phyloP scores from a whole-genome alignment of 2,888 invertebrate species.

The Ectemnius lituratus region DNA sequence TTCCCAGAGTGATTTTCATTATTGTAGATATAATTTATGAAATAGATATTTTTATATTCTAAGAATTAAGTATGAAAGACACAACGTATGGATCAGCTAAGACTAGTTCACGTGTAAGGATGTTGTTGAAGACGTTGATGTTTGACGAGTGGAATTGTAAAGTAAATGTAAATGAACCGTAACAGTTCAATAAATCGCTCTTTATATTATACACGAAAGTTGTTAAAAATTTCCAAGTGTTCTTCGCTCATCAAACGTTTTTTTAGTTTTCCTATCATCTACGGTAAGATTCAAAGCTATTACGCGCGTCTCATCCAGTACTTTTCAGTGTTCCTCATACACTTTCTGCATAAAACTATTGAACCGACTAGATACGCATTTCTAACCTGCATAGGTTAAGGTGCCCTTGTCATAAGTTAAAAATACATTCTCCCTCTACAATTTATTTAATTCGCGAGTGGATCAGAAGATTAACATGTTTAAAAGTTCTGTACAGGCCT shows the following conservation, averaged over 20 bases:
- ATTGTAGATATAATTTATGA: conserved; percentile 23
- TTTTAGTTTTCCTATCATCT: conserved; percentile 11
- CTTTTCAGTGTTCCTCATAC: too few relatives aligned
- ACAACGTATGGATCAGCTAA: not conserved
- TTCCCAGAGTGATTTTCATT: not conserved
- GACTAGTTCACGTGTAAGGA: not conserved
- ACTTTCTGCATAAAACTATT: too few relatives aligned
- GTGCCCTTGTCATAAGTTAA: too few relatives aligned
- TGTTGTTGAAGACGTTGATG: not conserved
- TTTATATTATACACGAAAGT: conserved; percentile 25
- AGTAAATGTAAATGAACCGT: conserved; percentile 22
- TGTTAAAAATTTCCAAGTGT: conserved; percentile 4
- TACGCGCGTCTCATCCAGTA: too few relatives aligned
- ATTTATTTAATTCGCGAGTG: too few relatives aligned
- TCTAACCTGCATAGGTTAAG: too few relatives aligned
- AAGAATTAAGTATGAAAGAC: not conserved
- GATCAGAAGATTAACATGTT: too few relatives aligned
- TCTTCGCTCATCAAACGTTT: not conserved
- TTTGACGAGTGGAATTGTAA: conserved; percentile 20
- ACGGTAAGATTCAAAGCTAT: too few relatives aligned
- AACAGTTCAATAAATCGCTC: conserved; percentile 44
- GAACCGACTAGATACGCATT: too few relatives aligned
- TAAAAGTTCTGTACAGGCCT: not conserved
- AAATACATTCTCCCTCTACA: too few relatives aligned
- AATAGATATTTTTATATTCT: not conserved